Evolutionary conservation across 2,113 vertebrate species (phyloP).

Genomic region (Rattus norvegicus): DNA sequence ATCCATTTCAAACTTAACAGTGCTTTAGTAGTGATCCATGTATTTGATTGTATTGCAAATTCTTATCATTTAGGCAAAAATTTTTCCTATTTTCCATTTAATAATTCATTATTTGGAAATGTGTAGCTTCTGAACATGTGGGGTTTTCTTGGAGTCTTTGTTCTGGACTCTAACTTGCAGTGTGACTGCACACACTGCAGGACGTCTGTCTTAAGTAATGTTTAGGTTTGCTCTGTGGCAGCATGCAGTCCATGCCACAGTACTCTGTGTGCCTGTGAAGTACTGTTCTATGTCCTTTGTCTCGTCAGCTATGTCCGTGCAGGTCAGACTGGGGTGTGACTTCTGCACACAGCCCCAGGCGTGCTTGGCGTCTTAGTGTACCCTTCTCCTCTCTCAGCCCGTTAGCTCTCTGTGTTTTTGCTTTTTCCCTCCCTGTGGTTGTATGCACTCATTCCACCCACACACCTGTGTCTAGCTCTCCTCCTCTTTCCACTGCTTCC

Average conservation of each 20-base stretch:
- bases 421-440: background rate
- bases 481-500: background rate
- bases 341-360: background rate
- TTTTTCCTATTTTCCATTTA: background rate
- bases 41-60: background rate
- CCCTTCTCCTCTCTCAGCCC: background rate
- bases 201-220: background rate
- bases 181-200: background rate
- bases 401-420: background rate
- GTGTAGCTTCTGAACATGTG: constrained; percentile 8
- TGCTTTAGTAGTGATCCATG: background rate
- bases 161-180: background rate
- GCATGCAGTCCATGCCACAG: background rate
- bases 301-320: background rate
- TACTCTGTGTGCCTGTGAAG: background rate
- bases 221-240: background rate
- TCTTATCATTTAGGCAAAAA: background rate
- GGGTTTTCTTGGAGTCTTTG: background rate
- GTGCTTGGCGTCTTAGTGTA: background rate
- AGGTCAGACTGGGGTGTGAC: background rate
- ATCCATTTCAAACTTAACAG: background rate
- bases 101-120: background rate
- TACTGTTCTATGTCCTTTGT: background rate
- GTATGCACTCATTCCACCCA: background rate
- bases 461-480: background rate